Conservation (phyloP, 2,888 invertebrate species). For the Schizotus pectinicornis region DNA sequence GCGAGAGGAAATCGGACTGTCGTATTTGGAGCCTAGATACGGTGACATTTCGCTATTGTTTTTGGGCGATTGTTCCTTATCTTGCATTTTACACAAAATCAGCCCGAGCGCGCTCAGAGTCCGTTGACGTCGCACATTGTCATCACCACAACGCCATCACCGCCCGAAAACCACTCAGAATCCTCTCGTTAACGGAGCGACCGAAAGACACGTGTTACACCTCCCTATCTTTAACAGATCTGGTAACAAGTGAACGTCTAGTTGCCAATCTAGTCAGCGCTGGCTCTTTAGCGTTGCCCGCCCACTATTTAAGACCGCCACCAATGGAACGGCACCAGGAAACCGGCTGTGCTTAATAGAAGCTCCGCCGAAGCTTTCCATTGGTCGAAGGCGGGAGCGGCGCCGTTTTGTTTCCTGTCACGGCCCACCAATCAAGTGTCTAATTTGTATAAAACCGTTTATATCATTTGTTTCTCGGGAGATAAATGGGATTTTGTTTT, state of each 20-base stretch:
- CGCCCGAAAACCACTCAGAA: slow-evolving; percentile 17
- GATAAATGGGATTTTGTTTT: slow-evolving; percentile 60
- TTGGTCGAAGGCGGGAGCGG: slow-evolving; percentile 45
- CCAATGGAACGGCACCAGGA: slow-evolving; percentile 39
- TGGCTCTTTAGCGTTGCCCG: slow-evolving; percentile 45
- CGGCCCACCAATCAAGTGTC: slow-evolving; percentile 53
- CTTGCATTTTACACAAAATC: slow-evolving; percentile 53
- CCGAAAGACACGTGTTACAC: slow-evolving; percentile 41
- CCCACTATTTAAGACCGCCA: slow-evolving; percentile 37
- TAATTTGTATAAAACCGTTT: slow-evolving; percentile 51
- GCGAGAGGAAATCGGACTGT: slow-evolving; percentile 56
- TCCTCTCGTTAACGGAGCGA: slow-evolving; percentile 20
- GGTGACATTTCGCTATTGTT: slow-evolving; percentile 54
- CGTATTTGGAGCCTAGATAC: slow-evolving; percentile 54
- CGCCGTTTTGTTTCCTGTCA: slow-evolving; percentile 34
- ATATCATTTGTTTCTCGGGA: slow-evolving; percentile 55
- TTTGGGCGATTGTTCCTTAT: slow-evolving; percentile 50
- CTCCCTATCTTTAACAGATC: slow-evolving; percentile 54
- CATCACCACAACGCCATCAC: slow-evolving; percentile 1
- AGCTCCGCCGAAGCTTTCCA: slow-evolving; percentile 38
- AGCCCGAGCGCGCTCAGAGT: no score
- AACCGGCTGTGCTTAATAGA: slow-evolving; percentile 41
- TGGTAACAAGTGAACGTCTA: slow-evolving; percentile 56
- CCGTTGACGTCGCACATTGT: slow-evolving; percentile 9
- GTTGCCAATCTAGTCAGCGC: slow-evolving; percentile 47